These are phyloP conservation scores for Sciaenops ocellatus DNA, from an alignment of 2,797 vertebrate species.

Conservation along the genomic window DNA sequence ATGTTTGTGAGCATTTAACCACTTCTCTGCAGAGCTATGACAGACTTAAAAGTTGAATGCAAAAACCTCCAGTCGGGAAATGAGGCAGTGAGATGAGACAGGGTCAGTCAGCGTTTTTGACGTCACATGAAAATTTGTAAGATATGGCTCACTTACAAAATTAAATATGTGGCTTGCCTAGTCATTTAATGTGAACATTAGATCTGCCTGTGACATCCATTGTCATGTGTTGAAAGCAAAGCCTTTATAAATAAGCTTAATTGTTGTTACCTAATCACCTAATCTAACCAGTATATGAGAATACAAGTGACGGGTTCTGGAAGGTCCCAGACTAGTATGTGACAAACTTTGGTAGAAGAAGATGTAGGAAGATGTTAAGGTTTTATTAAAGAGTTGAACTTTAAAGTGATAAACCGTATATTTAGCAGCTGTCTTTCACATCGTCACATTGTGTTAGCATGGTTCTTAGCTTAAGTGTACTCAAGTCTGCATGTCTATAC, in stretches of 20 bases:
- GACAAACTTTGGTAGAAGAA: neutral
- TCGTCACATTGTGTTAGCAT: neutral
- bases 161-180: neutral
- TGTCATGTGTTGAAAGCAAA: neutral
- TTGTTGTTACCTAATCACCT: neutral
- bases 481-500: neutral
- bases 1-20: neutral
- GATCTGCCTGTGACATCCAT: neutral
- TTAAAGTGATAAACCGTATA: neutral
- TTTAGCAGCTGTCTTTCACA: constrained; percentile 9
- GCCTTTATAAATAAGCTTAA: neutral
- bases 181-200: neutral
- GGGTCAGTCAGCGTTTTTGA: neutral
- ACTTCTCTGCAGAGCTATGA: neutral
- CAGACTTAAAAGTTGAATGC: constrained; percentile 2
- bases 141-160: neutral
- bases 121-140: no score
- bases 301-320: neutral
- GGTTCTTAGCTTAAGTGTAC: neutral
- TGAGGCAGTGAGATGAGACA: neutral
- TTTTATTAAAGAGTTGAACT: neutral
- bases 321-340: constrained; percentile 4
- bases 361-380: neutral
- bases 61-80: neutral
- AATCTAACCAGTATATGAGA: neutral